These are phyloP conservation scores for Linnaemya tessellans DNA, from an alignment of 2,888 invertebrate genomes.

Conservation along the genomic window DNA sequence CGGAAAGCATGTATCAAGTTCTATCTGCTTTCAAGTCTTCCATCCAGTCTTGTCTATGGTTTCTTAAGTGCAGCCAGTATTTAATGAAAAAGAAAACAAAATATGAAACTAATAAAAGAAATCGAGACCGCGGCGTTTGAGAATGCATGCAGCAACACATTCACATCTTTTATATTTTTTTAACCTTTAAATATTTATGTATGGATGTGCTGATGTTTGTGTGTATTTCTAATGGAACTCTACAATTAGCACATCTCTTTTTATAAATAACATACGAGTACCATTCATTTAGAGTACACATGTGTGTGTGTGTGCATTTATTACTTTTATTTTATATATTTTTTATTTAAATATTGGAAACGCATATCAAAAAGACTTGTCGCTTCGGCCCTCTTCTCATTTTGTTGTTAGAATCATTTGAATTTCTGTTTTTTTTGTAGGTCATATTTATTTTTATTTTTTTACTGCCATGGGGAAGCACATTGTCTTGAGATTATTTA, in stretches of 20 bases:
- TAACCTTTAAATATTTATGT: background rate
- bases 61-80: background rate
- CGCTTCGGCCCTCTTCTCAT: too few relatives aligned
- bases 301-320: background rate
- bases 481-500: too few relatives aligned
- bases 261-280: background rate
- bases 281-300: background rate
- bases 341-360: background rate
- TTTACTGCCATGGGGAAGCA: too few relatives aligned
- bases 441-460: too few relatives aligned
- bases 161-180: slow-evolving; percentile 2
- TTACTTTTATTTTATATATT: background rate
- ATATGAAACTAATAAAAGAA: background rate
- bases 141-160: background rate
- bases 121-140: background rate
- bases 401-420: too few relatives aligned
- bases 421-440: too few relatives aligned
- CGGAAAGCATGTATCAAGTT: background rate
- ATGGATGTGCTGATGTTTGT: too few relatives aligned
- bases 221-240: background rate
- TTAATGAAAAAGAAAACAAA: background rate
- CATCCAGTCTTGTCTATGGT: background rate
- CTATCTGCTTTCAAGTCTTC: background rate
- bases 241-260: background rate
- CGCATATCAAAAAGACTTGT: too few relatives aligned